phyloP scores from a whole-genome alignment of 2,797 vertebrate genomes.

The Ataeniobius toweri region DNA sequence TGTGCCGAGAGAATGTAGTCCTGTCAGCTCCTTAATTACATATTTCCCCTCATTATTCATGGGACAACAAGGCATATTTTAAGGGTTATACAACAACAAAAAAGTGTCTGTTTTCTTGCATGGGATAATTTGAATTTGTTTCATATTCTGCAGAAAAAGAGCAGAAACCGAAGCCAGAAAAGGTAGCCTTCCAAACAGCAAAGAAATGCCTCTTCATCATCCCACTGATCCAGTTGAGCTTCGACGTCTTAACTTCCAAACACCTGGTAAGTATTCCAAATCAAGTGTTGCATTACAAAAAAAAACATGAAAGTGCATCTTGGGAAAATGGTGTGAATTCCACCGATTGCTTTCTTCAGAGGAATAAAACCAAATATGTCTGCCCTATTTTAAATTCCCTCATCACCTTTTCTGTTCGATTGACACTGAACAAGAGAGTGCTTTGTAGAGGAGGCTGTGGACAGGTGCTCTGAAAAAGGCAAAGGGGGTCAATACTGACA shows the following conservation, averaged over 20 bases:
- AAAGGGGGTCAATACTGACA: slow-evolving; percentile 59
- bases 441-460: slow-evolving; percentile 48
- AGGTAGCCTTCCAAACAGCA: slow-evolving; percentile 95
- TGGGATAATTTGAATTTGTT: slow-evolving; percentile 14
- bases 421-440: slow-evolving; percentile 25
- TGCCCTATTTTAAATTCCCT: not conserved
- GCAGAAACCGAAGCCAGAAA: slow-evolving; percentile 96
- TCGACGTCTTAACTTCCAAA: slow-evolving; percentile 98
- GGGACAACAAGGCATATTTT: slow-evolving; percentile 27
- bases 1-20: slow-evolving; percentile 25
- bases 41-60: slow-evolving; percentile 35
- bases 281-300: not conserved
- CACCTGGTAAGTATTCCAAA: slow-evolving; percentile 86
- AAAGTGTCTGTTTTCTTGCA: not conserved
- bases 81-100: slow-evolving; percentile 11
- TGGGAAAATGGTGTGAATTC: not conserved
- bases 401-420: slow-evolving; percentile 20
- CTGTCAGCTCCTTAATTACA: slow-evolving; percentile 51
- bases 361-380: not conserved
- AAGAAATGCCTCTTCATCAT: slow-evolving; percentile 94
- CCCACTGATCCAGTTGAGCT: slow-evolving; percentile 97
- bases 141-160: slow-evolving; percentile 86
- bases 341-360: slow-evolving; percentile 8
- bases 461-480: slow-evolving; percentile 62
- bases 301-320: not conserved